These are phyloP conservation scores for Ametastegia equiseti DNA, from an alignment of 2,888 invertebrate genomes.

Conservation along the genomic window DNA sequence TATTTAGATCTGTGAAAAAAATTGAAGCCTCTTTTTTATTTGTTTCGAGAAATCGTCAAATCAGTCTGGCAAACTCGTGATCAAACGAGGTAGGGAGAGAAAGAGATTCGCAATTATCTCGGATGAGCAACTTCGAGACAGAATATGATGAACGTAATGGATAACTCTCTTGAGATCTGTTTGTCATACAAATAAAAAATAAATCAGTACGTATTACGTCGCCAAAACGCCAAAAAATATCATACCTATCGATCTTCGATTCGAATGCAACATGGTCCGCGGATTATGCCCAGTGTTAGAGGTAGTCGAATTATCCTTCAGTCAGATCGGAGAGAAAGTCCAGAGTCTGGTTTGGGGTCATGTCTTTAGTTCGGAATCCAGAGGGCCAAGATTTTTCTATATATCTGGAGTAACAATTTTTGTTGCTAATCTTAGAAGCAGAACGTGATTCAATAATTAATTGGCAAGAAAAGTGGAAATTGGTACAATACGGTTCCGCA, in stretches of 20 bases:
- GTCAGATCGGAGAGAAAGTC: neutral
- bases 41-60: neutral
- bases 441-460: slow-evolving; percentile 6
- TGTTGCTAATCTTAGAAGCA: neutral
- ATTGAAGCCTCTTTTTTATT: neutral
- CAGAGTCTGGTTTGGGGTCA: neutral
- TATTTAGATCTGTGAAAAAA: neutral
- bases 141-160: neutral
- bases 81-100: neutral
- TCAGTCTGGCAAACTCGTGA: neutral
- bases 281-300: neutral
- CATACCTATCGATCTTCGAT: too few relatives aligned
- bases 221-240: too few relatives aligned
- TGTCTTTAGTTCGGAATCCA: neutral
- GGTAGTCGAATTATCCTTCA: neutral
- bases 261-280: too few relatives aligned
- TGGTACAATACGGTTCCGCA: neutral
- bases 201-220: too few relatives aligned
- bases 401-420: neutral
- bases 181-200: too few relatives aligned
- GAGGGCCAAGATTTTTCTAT: neutral
- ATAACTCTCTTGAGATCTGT: neutral
- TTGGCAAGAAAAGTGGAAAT: neutral
- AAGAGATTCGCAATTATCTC: neutral
- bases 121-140: neutral